Base-by-base conservation (phyloP, 2,888 invertebrate species). In the Heliconius cydno region DNA sequence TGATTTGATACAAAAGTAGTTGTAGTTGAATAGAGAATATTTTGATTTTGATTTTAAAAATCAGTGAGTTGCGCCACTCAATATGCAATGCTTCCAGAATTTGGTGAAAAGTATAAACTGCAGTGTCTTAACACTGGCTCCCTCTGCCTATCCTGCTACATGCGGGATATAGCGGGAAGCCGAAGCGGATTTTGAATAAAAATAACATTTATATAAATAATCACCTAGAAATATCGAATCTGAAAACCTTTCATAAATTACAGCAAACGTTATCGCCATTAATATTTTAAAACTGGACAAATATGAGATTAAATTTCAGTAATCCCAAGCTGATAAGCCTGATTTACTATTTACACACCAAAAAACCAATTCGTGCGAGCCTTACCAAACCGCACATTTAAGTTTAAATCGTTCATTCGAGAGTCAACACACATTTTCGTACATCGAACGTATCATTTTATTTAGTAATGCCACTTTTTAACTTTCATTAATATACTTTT, bases 381-480 rank as follows among this genome's bases (percentile, higher is more conserved):
- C 72, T 57, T 34, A 72, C 72, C 52, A 57, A 72, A 72, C 57
- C 34, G 15, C 72, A 57, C 52, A 57, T 57, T 57, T 72, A 72
- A 72, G 72, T 72, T 72, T n/a, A 72, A 57, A 57, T 30, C 72
- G n/a, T 72, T 72, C n/a, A 72, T 72, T 72, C 71, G 71, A 15
- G 12, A 52, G 72, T 57, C 34, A 30, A 72, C 72, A 46, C 30
- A 57, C 57, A 57, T 57, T 57, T 72, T 34, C 57, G 57, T 30
- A 34, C 13, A 34, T 52, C 4, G 30, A 72, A 30, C 71, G 6
- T 30, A 22, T 34, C 28, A 52, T 46, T n/a, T 25, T 15, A 46
- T 46, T 13, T 71, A 19, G 46, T 15, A 46, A 28, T 52, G 28
- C 28, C 28, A 28, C 6, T 52, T 52, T 46, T 71, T 22, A 22